Percentiles rank a stretch among this genome's conserved stretches.
Evolutionary conservation across 2,113 vertebrate genomes (phyloP).

Genomic region (Pluvianellus socialis): DNA sequence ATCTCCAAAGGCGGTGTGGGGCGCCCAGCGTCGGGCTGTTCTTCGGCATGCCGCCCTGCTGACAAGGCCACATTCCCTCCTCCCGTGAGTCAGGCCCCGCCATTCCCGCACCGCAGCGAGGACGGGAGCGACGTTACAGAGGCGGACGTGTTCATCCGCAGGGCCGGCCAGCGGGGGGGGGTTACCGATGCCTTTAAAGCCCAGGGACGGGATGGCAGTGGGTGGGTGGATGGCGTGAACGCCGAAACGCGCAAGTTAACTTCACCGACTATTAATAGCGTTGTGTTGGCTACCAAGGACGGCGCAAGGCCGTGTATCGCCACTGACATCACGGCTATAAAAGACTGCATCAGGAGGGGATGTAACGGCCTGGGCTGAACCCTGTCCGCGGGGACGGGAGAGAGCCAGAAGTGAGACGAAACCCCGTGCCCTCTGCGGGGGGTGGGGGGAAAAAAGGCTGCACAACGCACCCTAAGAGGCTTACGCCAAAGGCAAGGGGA

Average conservation of each 20-base stretch:
- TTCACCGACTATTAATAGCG: not conserved
- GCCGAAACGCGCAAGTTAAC: not conserved
- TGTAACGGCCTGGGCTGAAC: not conserved
- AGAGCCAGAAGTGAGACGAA: not conserved
- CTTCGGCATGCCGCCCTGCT: rapidly evolving
- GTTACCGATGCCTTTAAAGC: not conserved
- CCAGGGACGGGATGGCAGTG: not conserved
- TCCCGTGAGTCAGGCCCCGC: rapidly evolving
- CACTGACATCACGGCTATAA: conserved; percentile 3
- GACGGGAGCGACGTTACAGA: rapidly evolving
- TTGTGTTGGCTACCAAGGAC: conserved; percentile 1
- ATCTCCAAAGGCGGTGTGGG: not conserved
- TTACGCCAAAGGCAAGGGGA: not conserved
- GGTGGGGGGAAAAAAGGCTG: not conserved
- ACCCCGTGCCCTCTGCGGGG: not conserved
- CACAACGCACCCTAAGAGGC: not conserved
- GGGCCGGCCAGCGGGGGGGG: too few relatives aligned
- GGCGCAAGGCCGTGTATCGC: not conserved
- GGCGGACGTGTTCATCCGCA: rapidly evolving
- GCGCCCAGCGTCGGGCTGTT: rapidly evolving
- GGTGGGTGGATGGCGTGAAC: rapidly evolving
- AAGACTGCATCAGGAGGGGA: not conserved
- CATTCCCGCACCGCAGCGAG: not conserved
- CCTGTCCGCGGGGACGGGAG: not conserved
- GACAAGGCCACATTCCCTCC: not conserved